A percentile compares a stretch with the other conserved stretches of the same genome.
Conservation (phyloP, 1,140 invertebrate species). For the Phocides pigmalion region DNA sequence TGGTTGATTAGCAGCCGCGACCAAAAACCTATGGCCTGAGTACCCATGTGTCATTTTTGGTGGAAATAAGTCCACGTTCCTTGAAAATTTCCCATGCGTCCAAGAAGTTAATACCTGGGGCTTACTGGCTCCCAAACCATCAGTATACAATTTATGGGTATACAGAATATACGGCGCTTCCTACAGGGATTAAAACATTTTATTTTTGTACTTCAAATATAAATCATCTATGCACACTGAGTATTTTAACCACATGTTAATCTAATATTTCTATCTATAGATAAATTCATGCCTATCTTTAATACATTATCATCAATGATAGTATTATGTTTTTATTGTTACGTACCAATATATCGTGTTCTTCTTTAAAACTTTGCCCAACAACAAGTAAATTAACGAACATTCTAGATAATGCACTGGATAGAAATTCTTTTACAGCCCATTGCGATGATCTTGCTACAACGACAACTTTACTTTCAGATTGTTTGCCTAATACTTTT, state of each 20-base stretch:
- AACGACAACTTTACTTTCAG: slow-evolving; percentile 85
- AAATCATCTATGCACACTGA: background rate
- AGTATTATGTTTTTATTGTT: background rate
- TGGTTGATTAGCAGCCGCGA: slow-evolving; percentile 87
- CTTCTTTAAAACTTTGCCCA: slow-evolving; percentile 84
- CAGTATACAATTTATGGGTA: slow-evolving; percentile 87
- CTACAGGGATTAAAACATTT: slow-evolving; percentile 46
- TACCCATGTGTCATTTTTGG: slow-evolving; percentile 87
- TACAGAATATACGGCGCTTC: slow-evolving; percentile 88
- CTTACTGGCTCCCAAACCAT: slow-evolving; percentile 87
- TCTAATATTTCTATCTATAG: no score
- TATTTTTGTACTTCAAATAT: background rate
- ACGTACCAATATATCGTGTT: slow-evolving; percentile 56
- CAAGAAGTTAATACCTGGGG: slow-evolving; percentile 87
- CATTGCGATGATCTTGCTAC: slow-evolving; percentile 87
- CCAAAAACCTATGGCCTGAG: slow-evolving; percentile 88
- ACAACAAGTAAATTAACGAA: slow-evolving; percentile 88
- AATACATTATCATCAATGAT: no score
- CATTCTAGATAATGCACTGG: slow-evolving; percentile 84
- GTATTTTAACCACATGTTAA: no score
- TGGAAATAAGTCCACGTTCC: slow-evolving; percentile 87
- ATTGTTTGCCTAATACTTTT: slow-evolving; percentile 85
- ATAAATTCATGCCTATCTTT: no score
- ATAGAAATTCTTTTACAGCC: slow-evolving; percentile 88
- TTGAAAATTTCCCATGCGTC: slow-evolving; percentile 85